Base-by-base conservation (phyloP, 2,113 vertebrate species). In the Rhabdornis inornatus region DNA sequence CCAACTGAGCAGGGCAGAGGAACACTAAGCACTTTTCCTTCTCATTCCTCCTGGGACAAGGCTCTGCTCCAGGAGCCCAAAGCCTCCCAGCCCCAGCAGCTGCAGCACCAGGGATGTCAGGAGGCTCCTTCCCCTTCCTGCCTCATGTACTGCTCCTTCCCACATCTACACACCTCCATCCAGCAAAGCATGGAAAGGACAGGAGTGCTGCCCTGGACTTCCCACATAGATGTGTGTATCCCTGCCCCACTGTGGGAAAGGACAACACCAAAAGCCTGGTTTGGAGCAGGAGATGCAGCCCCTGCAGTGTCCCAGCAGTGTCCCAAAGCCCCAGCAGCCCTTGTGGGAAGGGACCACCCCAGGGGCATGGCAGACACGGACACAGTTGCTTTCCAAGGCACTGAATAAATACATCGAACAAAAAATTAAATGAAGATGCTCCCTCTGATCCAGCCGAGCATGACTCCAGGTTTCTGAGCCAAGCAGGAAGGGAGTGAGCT, bases 221-320 rank as follows among this genome's bases (percentile, higher is more conserved):
- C 24, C 55, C 31, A 5, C 1, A 0, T 1, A 35, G 19, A 3
- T 7, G 2, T 2, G 52, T 8, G 8, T 0, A 6, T 15, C n/a
- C 60, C 64, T 22, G 55, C 28, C 56, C 39, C 30, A 11, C 28
- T 6, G 25, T 0, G 10, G 39, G 61, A 28, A 14, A 11, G 11
- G 55, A 31, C 74, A 63, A 7, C 7, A 40, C 74, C 25, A 31
- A 15, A 37, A 44, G 40, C 12, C 12, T 4, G 3, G 15, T 14
- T 3, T 39, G 64, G n/a, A 27, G 66, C 44, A 39, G 85, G 18
- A 55, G 39, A 20, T 13, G 1, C 40, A 80, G 57, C 57, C 45
- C 35, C 35, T 15, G 3, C 49, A 50, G 6, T 50, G 47, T 7
- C 45, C 45, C 45, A 12, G 45, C 21, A 22, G 10, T 22, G 23